These are phyloP conservation scores for Dinothrombium tinctorium DNA, from an alignment of 1,140 invertebrate species.

Conservation along the genomic window DNA sequence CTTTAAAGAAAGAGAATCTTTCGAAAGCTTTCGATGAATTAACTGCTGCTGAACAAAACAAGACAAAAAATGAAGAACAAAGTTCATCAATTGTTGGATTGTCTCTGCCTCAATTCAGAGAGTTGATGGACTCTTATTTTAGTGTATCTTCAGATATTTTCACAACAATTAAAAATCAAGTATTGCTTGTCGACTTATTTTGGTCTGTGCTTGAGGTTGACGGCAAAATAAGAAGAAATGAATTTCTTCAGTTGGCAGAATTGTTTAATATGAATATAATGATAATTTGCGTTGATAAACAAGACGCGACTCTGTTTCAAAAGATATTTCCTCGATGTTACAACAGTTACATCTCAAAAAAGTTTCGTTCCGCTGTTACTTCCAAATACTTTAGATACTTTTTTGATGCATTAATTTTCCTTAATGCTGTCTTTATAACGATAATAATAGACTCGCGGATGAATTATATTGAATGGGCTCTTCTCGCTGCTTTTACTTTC, in stretches of 20 bases:
- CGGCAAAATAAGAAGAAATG: constrained; percentile 20
- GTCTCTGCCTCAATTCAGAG: constrained; percentile 8
- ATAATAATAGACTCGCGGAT: constrained; percentile 20
- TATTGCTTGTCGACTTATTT: constrained; percentile 21
- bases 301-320: no score
- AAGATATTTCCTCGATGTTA: constrained; percentile 18
- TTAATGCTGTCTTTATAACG: constrained; percentile 28
- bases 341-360: constrained; percentile 19
- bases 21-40: constrained; percentile 23
- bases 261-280: constrained; percentile 24
- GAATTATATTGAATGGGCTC: constrained; percentile 24
- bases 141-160: background rate
- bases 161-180: background rate
- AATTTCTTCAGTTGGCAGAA: constrained; percentile 26
- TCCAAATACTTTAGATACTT: constrained; percentile 25
- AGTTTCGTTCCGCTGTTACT: constrained; percentile 20
- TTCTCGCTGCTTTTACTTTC: constrained; percentile 24
- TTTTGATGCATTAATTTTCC: constrained; percentile 27
- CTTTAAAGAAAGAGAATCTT: constrained; percentile 22
- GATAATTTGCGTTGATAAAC: no score
- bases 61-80: constrained; percentile 20
- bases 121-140: constrained; percentile 19
- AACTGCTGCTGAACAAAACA: no score
- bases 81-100: background rate
- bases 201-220: constrained; percentile 24